Evolutionary conservation across 1,140 invertebrate genomes (phyloP), one percentile per base, ranked within the genome.

Genomic region (Phortica variegata): DNA sequence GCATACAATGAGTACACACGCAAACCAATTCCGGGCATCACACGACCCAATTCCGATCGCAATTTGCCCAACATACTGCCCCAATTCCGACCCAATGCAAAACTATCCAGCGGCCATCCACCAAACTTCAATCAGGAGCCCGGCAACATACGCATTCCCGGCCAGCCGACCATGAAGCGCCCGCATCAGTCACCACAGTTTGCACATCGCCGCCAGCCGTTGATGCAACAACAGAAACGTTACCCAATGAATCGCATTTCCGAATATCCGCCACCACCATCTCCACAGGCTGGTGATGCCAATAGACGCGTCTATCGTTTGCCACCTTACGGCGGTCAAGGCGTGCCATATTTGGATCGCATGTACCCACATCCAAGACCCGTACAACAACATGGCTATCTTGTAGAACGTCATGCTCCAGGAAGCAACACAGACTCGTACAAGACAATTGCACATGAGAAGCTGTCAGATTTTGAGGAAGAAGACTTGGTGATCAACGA

Each of bases 51-150:
- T 47, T 65, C n/a, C 52, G 76, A 78, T 16, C 33, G 58, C 0
- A 81, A 81, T 49, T 54, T 87, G 36, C 86, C 86, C 0, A 87
- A 87, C 54, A 87, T 87, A 53, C 55, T 87, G 23, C 86, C 86
- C 0, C 85, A 87, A 57, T 87, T 87, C 46, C 75, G 85, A 40
- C 86, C 86, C 0, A 87, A 87, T 51, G 81, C 82, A 1, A 83
- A 84, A 55, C 74, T 81, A 2, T 83, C 82, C 0, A 76, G 77
- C 15, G 79, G 79, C 1, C 82, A 83, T 49, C 71, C 78, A 21
- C 72, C 74, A 0, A 43, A 43, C 5, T 41, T 57, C 15, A 73
- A 73, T 39, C 78, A 65, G 46, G 69, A 75, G 40, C 49, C 61
- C 0, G 73, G 73, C 2, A 73, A 75, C 59, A 49, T 73, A 54